Evolutionary conservation across 2,888 invertebrate genomes (phyloP), one percentile per base, ranked within the genome.

Genomic region (Rhamphomyia laevipes): DNA sequence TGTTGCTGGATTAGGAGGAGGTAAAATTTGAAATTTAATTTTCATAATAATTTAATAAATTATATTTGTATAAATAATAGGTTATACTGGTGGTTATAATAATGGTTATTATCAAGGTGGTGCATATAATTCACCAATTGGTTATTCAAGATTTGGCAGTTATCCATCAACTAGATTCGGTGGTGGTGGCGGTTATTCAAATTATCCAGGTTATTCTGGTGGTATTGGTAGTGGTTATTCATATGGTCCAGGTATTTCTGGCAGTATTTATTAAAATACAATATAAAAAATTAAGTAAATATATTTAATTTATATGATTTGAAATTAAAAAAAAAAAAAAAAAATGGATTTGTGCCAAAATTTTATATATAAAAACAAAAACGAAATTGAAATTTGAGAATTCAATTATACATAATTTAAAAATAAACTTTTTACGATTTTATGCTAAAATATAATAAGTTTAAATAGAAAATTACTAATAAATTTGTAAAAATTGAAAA

Each of bases 171-270:
- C 11, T 13, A 33, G 33, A 33, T 16, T 33, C 4, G 35, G 31
- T 12, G 46, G 46, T 13, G 15, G 31, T 12, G 46, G 46, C 9
- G 15, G 16, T 43, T 16, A 18, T 44, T 15, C 31, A 12, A 17
- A 13, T 33, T 18, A 44, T 44, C 31, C 43, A 15, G n/a, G 38
- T 15, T 38, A n/a, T 16, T 15, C 9, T 4, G 38, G 16, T 35
- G 35, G 35, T 13, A n/a, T 35, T 13, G 49, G 46, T 16, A 15
- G 16, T 46, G 51, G 51, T 13, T 51, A 51, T 31, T 38, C 45
- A 13, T 51, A 51, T 45, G 51, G 48, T 9, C 51, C 51, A 37
- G 51, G 51, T 30, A 18, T 51, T 37, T 51, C 51, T 11, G 51
- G 51, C 15, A 23, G 21, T 30, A 37, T 43, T 43, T 45, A 51